Percentiles rank a stretch among this genome's conserved stretches.
These are phyloP conservation scores for Lydus trimaculatus DNA, from an alignment of 2,888 invertebrate species.

Conservation along the genomic window DNA sequence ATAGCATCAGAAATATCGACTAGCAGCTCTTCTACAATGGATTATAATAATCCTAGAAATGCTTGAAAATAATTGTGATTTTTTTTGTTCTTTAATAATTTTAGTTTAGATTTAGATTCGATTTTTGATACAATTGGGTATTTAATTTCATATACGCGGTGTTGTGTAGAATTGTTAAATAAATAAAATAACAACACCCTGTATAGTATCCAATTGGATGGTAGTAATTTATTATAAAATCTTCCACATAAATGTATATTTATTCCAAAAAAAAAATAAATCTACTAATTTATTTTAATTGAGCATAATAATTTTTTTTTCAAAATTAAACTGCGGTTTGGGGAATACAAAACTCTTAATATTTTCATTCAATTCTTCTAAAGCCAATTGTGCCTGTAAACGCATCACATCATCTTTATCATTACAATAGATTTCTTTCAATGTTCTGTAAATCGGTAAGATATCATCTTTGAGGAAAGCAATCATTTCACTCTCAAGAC, in stretches of 20 bases:
- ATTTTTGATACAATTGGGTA: conserved; percentile 46
- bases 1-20: conserved; percentile 51
- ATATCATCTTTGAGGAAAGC: conserved; percentile 72
- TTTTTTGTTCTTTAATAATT: no score
- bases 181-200: conserved; percentile 44
- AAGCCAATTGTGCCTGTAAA: conserved; percentile 77
- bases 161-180: conserved; percentile 30
- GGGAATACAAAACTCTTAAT: conserved; percentile 70
- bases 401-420: conserved; percentile 74
- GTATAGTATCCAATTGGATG: conserved; percentile 57
- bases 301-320: conserved; percentile 50
- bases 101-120: conserved; percentile 14
- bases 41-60: background rate
- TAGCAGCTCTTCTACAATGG: conserved; percentile 47
- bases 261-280: conserved; percentile 13
- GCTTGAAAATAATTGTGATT: background rate
- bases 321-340: conserved; percentile 43
- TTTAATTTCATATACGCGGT: conserved; percentile 51
- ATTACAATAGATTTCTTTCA: conserved; percentile 70
- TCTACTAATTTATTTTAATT: conserved; percentile 27
- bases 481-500: conserved; percentile 75
- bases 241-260: background rate
- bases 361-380: conserved; percentile 78
- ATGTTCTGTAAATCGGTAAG: conserved; percentile 72
- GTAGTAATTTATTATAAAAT: conserved; percentile 32